A percentile compares a stretch with the other conserved stretches of the same genome.
Evolutionary conservation across 2,888 invertebrate genomes (phyloP).

Genomic region (Gnatocerus cornutus): DNA sequence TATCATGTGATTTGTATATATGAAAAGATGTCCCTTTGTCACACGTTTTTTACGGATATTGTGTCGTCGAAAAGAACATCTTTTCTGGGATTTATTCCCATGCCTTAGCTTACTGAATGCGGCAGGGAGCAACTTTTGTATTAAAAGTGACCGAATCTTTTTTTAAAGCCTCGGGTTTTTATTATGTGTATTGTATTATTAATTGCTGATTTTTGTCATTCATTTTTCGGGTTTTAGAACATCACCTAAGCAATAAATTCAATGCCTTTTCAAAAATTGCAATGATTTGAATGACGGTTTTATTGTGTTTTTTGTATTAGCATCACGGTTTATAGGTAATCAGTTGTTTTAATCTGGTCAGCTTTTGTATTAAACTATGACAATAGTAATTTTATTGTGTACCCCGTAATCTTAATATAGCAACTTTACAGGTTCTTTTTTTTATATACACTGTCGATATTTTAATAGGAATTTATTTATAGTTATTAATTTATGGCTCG

Average conservation of each 20-base stretch:
- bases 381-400: slow-evolving; percentile 47
- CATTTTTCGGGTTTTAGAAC: slow-evolving; percentile 16
- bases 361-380: slow-evolving; percentile 45
- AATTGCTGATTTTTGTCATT: slow-evolving; percentile 24
- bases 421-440: slow-evolving; percentile 42
- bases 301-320: slow-evolving; percentile 23
- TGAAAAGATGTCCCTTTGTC: slow-evolving; percentile 40
- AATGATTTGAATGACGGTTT: slow-evolving; percentile 24
- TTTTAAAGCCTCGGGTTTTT: slow-evolving; percentile 6
- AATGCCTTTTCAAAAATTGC: slow-evolving; percentile 27
- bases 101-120: slow-evolving; percentile 55
- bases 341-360: slow-evolving; percentile 39
- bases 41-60: slow-evolving; percentile 21
- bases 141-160: slow-evolving; percentile 29
- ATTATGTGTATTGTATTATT: slow-evolving; percentile 32
- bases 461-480: slow-evolving; percentile 21
- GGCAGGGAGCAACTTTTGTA: slow-evolving; percentile 54
- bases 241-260: slow-evolving; percentile 38
- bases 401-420: slow-evolving; percentile 44
- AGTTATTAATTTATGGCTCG: slow-evolving; percentile 25
- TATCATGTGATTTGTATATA: slow-evolving; percentile 41
- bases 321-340: slow-evolving; percentile 22
- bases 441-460: slow-evolving; percentile 15
- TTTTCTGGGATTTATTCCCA: slow-evolving; percentile 50
- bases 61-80: slow-evolving; percentile 37